Conservation (phyloP, 2,888 invertebrate species). For the Pharmacophagus antenor region DNA sequence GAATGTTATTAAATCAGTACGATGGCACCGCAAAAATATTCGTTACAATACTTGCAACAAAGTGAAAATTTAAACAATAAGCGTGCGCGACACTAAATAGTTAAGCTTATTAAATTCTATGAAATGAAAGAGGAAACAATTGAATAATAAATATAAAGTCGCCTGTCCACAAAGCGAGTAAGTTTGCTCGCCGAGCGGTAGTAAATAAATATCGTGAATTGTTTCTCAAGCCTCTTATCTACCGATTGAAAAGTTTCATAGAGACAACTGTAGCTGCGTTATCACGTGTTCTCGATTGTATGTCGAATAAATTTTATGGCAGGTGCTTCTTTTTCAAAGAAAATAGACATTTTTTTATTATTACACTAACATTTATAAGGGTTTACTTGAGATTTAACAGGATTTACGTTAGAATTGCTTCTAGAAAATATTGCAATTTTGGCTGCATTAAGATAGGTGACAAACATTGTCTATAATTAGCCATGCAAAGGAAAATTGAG, state of each 20-base stretch:
- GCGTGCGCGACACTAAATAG: conserved; percentile 4
- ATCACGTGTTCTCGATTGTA: conserved; percentile 44
- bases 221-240: conserved; percentile 71
- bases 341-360: neutral
- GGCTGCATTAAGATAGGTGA: too few relatives aligned
- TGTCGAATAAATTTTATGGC: conserved; percentile 34
- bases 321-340: neutral
- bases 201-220: conserved; percentile 67
- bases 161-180: conserved; percentile 54
- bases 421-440: too few relatives aligned
- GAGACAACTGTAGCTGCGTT: conserved; percentile 52
- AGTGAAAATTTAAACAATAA: conserved; percentile 10
- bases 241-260: conserved; percentile 67
- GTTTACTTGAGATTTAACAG: too few relatives aligned
- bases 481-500: too few relatives aligned
- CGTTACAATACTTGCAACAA: conserved; percentile 13
- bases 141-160: conserved; percentile 65
- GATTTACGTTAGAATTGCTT: too few relatives aligned
- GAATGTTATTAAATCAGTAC: too few relatives aligned
- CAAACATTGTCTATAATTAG: too few relatives aligned
- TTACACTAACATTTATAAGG: neutral
- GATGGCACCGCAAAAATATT: conserved; percentile 14
- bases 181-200: conserved; percentile 43
- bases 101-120: conserved; percentile 33
- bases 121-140: conserved; percentile 50